A percentile compares a stretch with the other conserved stretches of the same genome.
Evolutionary conservation across 2,888 invertebrate species (phyloP).

Genomic region (Entomobrya multifasciata): DNA sequence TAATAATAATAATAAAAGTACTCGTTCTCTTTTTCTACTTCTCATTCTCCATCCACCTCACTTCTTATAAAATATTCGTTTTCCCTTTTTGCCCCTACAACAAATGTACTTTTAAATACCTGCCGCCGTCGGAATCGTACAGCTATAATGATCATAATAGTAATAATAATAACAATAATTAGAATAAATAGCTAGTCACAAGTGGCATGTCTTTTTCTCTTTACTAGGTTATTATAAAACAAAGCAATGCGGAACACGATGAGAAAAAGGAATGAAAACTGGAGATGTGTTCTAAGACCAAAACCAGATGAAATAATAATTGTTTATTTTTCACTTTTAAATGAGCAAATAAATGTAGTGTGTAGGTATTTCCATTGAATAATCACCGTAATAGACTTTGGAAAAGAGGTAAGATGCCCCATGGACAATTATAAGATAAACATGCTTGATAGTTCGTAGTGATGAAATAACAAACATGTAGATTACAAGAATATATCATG

Average conservation of each 20-base stretch:
- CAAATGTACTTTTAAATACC: conserved; percentile 43
- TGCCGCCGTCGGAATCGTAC: background rate
- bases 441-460: conserved; percentile 4
- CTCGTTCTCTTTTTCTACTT: background rate
- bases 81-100: background rate
- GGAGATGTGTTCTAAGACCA: background rate
- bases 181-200: background rate
- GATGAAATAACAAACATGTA: conserved; percentile 24
- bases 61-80: conserved; percentile 29
- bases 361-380: background rate
- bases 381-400: background rate
- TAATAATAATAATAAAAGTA: conserved; percentile 44
- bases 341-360: conserved; percentile 19
- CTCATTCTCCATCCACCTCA: background rate
- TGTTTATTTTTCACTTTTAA: conserved; percentile 30
- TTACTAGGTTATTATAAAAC: conserved; percentile 1
- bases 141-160: conserved; percentile 12
- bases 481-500: no score
- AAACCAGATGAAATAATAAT: conserved; percentile 38
- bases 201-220: background rate
- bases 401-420: no score
- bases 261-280: no score
- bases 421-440: no score
- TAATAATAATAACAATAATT: conserved; percentile 14
- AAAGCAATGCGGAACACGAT: background rate